phyloP scores from a whole-genome alignment of 1,140 invertebrate genomes.

The Lordiphosa stackelbergi region DNA sequence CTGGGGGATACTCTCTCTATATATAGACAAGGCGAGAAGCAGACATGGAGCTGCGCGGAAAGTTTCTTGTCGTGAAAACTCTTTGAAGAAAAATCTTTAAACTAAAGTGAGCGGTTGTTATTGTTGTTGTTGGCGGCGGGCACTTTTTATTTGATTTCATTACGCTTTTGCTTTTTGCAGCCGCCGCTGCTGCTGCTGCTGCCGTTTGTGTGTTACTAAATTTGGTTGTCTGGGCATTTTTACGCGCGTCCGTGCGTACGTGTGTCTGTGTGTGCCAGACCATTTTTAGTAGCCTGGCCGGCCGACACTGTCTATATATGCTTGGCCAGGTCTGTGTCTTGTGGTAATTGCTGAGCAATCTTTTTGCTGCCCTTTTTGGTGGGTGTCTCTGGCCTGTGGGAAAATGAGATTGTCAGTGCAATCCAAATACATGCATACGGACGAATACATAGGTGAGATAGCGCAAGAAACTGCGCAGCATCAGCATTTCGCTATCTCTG shows the following conservation, averaged over 20 bases:
- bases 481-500: slow-evolving; percentile 34
- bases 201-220: slow-evolving; percentile 58
- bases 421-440: background rate
- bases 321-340: slow-evolving; percentile 25
- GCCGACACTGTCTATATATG: slow-evolving; percentile 47
- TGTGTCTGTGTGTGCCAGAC: slow-evolving; percentile 45
- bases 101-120: slow-evolving; percentile 41
- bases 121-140: slow-evolving; percentile 11
- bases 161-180: slow-evolving; percentile 36
- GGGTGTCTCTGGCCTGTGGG: slow-evolving; percentile 33
- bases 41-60: slow-evolving; percentile 45
- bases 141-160: slow-evolving; percentile 71
- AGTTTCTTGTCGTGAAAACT: slow-evolving; percentile 37
- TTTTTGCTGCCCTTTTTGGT: slow-evolving; percentile 45
- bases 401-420: slow-evolving; percentile 19
- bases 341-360: slow-evolving; percentile 46
- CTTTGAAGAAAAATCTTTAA: slow-evolving; percentile 60
- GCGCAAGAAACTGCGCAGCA: slow-evolving; percentile 25
- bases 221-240: slow-evolving; percentile 73
- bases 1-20: slow-evolving; percentile 30
- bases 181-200: slow-evolving; percentile 15
- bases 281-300: slow-evolving; percentile 64
- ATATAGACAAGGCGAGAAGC: slow-evolving; percentile 48
- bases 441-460: slow-evolving; percentile 25
- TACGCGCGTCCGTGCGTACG: slow-evolving; percentile 14